Percentiles rank a stretch among this genome's conserved stretches.
Conservation (phyloP, 2,113 vertebrate genomes). For the Camelus dromedarius region DNA sequence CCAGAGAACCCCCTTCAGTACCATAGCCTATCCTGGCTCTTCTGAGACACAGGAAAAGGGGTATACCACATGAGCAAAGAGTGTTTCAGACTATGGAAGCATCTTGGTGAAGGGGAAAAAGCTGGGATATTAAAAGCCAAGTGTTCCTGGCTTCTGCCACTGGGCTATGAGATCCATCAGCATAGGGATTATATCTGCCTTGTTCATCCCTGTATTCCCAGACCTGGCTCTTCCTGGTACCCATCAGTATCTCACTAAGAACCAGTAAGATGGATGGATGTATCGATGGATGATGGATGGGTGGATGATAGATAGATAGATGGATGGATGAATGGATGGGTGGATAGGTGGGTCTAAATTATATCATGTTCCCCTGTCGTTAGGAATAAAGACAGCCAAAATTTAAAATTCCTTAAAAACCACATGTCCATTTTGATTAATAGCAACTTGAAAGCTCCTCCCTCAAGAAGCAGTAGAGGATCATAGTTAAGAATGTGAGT, state of each 20-base stretch:
- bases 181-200: background rate
- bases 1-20: background rate
- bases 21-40: background rate
- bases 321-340: no score
- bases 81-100: background rate
- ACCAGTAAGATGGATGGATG: background rate
- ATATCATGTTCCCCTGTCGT: background rate
- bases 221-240: background rate
- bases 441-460: background rate
- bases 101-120: background rate
- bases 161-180: background rate
- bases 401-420: background rate
- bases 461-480: background rate
- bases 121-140: background rate
- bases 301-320: rapidly evolving
- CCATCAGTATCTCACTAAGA: background rate
- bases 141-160: background rate
- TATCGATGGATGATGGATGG: background rate
- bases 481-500: background rate
- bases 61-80: background rate
- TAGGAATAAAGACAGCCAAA: background rate
- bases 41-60: background rate
- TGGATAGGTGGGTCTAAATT: background rate
- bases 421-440: background rate
- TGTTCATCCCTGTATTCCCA: background rate